Base-by-base conservation (phyloP, 1,140 invertebrate genomes). In the Sminthurides bifidus region DNA sequence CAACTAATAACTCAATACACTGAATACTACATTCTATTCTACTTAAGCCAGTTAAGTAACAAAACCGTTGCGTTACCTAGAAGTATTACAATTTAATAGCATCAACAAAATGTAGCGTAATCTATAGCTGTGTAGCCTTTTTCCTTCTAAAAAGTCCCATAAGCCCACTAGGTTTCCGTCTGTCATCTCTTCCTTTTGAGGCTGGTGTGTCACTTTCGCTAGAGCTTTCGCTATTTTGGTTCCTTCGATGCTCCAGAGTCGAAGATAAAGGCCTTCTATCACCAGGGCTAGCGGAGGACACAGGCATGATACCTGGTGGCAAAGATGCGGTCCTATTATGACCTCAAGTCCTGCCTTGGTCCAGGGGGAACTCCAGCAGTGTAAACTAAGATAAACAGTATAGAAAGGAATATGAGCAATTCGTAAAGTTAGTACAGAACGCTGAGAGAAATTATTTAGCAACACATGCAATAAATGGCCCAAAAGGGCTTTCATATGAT, bases 131-230 rank as follows among this genome's bases (percentile, higher is more conserved):
- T 24, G 66, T 66, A 1, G 65, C 63, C 52, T 66, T 66, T 49
- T 64, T 65, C 45, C 62, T 58, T 2, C 63, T 54, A 55, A 67
- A 66, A 26, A 67, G 55, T 35, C 66, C 63, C 54, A 66, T 57
- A 27, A 66, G 54, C 19, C 60, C 61, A 29, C 65, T 52, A 26
- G 54, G 26, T 19, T 59, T 59, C 49, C 60, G 59, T 59, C 52
- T 51, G 46, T 64, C 55, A 49, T 66, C 58, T 48, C 50, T 50
- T 51, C 53, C 46, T 62, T 64, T 41, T 44, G 67, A 51, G 48
- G 49, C 29, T 48, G 68, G 65, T 23, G 61, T 65, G 46, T 67
- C 67, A 38, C 66, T 67, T 51, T 68, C 67, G 1, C 65, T 66
- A 21, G 66, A 67, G 41, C 27, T 37, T 51, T 49, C 38, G 38